These are phyloP conservation scores for Pomacea canaliculata DNA, from an alignment of 2,888 invertebrate species.

Conservation along the genomic window DNA sequence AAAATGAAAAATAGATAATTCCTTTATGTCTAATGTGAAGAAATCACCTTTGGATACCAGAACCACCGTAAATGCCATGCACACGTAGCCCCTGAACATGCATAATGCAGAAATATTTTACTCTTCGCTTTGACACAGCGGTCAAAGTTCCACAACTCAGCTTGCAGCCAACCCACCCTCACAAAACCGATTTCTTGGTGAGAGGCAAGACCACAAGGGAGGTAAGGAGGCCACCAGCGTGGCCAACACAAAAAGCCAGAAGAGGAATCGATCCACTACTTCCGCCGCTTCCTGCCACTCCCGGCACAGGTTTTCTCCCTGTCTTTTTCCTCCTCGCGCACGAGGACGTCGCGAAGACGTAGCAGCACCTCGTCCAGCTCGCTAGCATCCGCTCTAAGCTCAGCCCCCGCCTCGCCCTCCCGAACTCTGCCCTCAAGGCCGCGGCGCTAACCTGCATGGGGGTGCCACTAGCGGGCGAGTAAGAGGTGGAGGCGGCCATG, in stretches of 20 bases:
- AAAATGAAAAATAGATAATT: too few relatives aligned
- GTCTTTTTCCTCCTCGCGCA: conserved; percentile 53
- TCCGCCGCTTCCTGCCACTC: conserved; percentile 70
- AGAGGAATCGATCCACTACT: conserved; percentile 72
- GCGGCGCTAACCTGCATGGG: not conserved
- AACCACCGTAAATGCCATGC: too few relatives aligned
- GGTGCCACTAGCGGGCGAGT: not conserved
- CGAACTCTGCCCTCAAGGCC: conserved; percentile 18
- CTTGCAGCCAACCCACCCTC: too few relatives aligned
- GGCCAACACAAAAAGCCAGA: conserved; percentile 72
- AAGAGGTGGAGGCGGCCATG: not conserved
- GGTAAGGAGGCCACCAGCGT: conserved; percentile 70
- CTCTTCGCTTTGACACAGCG: too few relatives aligned
- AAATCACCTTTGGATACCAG: too few relatives aligned
- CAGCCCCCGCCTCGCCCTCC: conserved; percentile 1
- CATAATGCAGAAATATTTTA: too few relatives aligned
- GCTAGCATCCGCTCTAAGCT: conserved; percentile 13
- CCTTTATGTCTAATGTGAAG: too few relatives aligned
- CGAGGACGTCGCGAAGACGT: conserved; percentile 50
- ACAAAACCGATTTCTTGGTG: conserved; percentile 22
- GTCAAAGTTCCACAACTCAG: too few relatives aligned
- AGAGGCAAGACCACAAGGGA: conserved; percentile 72
- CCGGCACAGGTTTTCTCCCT: conserved; percentile 44
- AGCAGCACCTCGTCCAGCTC: conserved; percentile 51
- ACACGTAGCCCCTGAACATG: too few relatives aligned